Conservation (phyloP, 2,797 vertebrate species). For the Paedocypris micromegethes region DNA sequence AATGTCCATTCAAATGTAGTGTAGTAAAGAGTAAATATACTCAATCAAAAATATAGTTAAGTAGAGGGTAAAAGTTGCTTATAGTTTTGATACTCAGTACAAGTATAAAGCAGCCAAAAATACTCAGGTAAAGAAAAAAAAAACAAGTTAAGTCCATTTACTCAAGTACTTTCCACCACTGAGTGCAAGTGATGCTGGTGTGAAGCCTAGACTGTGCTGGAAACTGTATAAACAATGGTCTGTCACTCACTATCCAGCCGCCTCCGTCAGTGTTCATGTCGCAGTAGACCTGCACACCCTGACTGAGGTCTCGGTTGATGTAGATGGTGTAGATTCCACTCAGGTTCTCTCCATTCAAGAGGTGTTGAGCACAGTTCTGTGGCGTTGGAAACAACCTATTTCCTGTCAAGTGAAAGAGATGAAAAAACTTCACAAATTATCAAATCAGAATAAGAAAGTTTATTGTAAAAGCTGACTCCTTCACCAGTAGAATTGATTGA, state of each 20-base stretch:
- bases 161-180: too few relatives aligned
- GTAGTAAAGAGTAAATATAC: too few relatives aligned
- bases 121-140: too few relatives aligned
- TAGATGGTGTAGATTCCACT: constrained; percentile 90
- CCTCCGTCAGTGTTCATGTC: constrained; percentile 93
- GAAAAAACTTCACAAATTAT: constrained; percentile 4
- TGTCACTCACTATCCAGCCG: constrained; percentile 91
- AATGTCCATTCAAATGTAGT: too few relatives aligned
- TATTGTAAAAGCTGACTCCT: too few relatives aligned
- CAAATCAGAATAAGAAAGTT: neutral
- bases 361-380: constrained; percentile 93
- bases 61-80: too few relatives aligned
- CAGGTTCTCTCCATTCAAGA: constrained; percentile 87
- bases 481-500: too few relatives aligned
- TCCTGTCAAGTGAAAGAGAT: constrained; percentile 59
- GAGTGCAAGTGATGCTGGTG: neutral
- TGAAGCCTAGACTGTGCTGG: neutral
- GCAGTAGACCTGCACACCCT: constrained; percentile 89
- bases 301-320: constrained; percentile 83
- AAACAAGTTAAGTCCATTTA: too few relatives aligned
- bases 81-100: too few relatives aligned
- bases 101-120: too few relatives aligned
- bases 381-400: constrained; percentile 89
- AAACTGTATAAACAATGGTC: neutral
- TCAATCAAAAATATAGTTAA: too few relatives aligned